Base-by-base conservation (phyloP, 2,113 vertebrate genomes). In the Nothoprocta perdicaria region DNA sequence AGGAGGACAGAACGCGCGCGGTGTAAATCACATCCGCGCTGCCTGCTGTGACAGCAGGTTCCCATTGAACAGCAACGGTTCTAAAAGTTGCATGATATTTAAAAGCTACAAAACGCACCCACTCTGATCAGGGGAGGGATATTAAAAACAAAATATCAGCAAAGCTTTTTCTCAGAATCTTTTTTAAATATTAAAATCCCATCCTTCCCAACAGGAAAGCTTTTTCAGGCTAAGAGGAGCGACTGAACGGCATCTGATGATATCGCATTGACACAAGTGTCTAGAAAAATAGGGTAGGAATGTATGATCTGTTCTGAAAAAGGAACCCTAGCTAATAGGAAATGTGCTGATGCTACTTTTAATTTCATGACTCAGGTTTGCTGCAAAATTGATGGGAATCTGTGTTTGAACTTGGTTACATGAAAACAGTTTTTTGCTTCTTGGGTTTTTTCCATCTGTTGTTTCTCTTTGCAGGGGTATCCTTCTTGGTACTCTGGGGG, bases 291-390 rank as follows among this genome's bases (percentile, higher is more conserved):
- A 90, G 83, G 91, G 90, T 93, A 87, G 90, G 81, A 84, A 85
- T 12, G 86, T 83, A 27, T 96, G 94, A 94, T 94, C 89, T 90
- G 85, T 91, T 94, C 95, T 78, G 83, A 89, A 91, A 92, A 93
- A 89, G 94, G 75, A 93, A 9, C 78, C 69, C 33, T 78, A 50
- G 88, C 89, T 95, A 86, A 95, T 94, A 91, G 83, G 71, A 90
- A 96, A 95, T 93, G 74, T 62, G 95, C 93, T 96, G 93, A 94
- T 94, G 89, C 84, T 94, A 86, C 94, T 93, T 92, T 94, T 94
- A 96, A 93, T 93, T 94, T 93, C 92, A 94, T 93, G 94, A 95
- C 80, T 95, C 93, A 95, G 91, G 94, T 94, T 96, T 80, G 57
- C 91, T 92, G 83, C 83, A 93, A 41, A 94, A 93, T 85, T 89